Percentiles rank a stretch among this genome's conserved stretches.
phyloP scores from a whole-genome alignment of 92 coral and sea anemone species.

The Porites cylindrica region DNA sequence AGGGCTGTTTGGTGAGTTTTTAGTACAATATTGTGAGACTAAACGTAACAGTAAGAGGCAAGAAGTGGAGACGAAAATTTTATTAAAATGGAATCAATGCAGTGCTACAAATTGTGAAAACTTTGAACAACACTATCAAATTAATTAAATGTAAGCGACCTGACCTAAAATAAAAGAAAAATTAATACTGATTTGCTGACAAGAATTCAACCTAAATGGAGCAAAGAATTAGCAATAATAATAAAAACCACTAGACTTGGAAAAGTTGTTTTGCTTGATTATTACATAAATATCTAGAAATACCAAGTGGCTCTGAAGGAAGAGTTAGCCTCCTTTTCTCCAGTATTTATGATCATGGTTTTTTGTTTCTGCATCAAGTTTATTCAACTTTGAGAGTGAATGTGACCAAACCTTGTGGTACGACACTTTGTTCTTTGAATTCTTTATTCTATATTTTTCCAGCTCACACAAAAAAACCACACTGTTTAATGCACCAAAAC shows the following conservation, averaged over 20 bases:
- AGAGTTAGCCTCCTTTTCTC: neutral
- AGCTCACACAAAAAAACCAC: too few relatives aligned
- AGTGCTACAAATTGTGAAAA: slow-evolving; percentile 13
- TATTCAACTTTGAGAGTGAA: too few relatives aligned
- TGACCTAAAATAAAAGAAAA: slow-evolving; percentile 1
- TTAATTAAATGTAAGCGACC: neutral
- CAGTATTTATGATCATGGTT: neutral
- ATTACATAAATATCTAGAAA: neutral
- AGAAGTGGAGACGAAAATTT: neutral
- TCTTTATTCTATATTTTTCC: too few relatives aligned
- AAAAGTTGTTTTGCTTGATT: neutral
- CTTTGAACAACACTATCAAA: neutral
- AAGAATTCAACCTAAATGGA: neutral
- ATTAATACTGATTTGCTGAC: neutral
- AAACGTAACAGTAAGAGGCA: neutral
- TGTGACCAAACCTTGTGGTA: too few relatives aligned
- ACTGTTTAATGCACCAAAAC: neutral
- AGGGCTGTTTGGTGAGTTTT: too few relatives aligned
- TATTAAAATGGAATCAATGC: slow-evolving; percentile 17
- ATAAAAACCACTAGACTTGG: neutral
- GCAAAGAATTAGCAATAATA: neutral
- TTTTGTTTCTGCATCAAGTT: too few relatives aligned
- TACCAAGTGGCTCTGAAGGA: neutral
- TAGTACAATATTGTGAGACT: too few relatives aligned
- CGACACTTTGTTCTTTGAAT: too few relatives aligned